Conservation (phyloP, 1,140 invertebrate species). For the honey bee (Apis mellifera) region Amel_HAv3.1 CM009932.2:12766501-12767000, state of each 20-base stretch:
- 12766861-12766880: background rate
- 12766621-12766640: no score
- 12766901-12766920: no score
- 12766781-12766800: slow-evolving; percentile 61
- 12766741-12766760: slow-evolving; percentile 47
- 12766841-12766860: slow-evolving; percentile 32
- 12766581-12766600: no score
- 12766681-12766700: background rate
- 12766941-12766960: no score
- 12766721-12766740: slow-evolving; percentile 37
- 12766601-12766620: no score
- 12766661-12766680: background rate
- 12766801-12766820: slow-evolving; percentile 41
- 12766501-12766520: slow-evolving; percentile 47
- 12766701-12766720: slow-evolving; percentile 34
- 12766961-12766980: no score
- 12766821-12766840: slow-evolving; percentile 20
- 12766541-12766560: background rate
- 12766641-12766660: no score
- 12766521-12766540: no score
- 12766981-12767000: background rate
- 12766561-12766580: background rate
- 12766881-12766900: background rate
- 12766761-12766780: slow-evolving; percentile 43
- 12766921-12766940: background rate